Evolutionary conservation across 2,113 vertebrate genomes (phyloP).

Genomic region (Chamaetylas fuelleborni): DNA sequence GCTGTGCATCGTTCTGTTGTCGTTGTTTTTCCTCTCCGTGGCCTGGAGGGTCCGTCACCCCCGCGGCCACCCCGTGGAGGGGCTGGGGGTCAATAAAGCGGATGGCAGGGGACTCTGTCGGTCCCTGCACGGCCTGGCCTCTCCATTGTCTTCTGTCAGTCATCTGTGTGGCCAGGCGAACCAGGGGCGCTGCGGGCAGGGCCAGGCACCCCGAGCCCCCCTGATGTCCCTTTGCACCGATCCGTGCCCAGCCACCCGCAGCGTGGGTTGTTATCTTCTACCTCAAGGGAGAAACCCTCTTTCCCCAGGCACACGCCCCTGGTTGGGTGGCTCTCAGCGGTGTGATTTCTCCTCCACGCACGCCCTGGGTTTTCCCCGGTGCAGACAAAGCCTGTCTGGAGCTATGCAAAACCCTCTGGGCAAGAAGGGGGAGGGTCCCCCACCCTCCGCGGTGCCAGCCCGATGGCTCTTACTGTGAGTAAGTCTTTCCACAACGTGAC

Average conservation of each 20-base stretch:
- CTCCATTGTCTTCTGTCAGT: constrained; percentile 55
- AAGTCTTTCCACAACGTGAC: not conserved
- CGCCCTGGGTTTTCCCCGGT: not conserved
- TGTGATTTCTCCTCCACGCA: not conserved
- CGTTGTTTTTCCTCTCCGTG: not conserved
- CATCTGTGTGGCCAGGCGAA: constrained; percentile 7
- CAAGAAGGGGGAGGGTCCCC: not conserved
- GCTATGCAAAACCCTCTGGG: constrained; percentile 36
- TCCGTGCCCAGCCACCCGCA: not conserved
- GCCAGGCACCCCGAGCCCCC: not conserved
- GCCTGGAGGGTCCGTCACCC: rapidly evolving
- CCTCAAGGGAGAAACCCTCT: constrained; percentile 22
- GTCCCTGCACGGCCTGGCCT: constrained; percentile 37
- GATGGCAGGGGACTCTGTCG: not conserved
- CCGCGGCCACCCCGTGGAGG: rapidly evolving
- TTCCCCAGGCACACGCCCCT: not conserved
- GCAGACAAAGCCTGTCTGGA: not conserved
- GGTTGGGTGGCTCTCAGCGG: not conserved
- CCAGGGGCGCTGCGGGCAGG: not conserved
- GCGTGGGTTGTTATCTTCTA: not conserved
- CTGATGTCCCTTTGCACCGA: not conserved
- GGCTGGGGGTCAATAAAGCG: constrained; percentile 23
- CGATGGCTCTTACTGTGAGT: not conserved
- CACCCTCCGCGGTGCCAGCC: not conserved
- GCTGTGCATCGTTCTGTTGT: constrained; percentile 20